phyloP scores from a whole-genome alignment of 2,888 invertebrate species.

The Tetragonisca angustula region DNA sequence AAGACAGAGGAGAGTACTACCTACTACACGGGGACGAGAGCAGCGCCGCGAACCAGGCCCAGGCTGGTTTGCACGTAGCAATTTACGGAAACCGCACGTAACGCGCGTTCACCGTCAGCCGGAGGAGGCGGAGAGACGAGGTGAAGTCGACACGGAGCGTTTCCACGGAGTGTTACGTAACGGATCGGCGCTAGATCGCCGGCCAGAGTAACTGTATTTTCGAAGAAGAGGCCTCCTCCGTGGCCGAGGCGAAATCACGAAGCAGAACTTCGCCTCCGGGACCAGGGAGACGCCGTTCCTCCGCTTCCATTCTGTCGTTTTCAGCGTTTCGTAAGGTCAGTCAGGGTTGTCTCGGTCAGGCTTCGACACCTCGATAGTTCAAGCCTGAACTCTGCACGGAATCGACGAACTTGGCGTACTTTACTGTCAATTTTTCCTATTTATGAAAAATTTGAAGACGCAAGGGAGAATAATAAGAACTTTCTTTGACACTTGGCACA shows the following conservation, averaged over 20 bases:
- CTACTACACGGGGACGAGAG: conserved; percentile 17
- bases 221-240: conserved; percentile 62
- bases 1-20: conserved; percentile 17
- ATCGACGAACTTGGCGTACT: neutral
- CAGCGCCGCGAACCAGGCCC: conserved; percentile 36
- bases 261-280: conserved; percentile 58
- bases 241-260: conserved; percentile 58
- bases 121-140: conserved; percentile 43
- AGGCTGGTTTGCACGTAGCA: conserved; percentile 75
- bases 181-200: conserved; percentile 74
- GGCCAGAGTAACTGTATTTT: conserved; percentile 73
- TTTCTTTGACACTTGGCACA: too few species aligned
- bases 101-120: conserved; percentile 68
- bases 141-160: conserved; percentile 63
- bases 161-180: conserved; percentile 76
- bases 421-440: neutral
- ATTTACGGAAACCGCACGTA: conserved; percentile 81
- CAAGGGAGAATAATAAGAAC: too few species aligned
- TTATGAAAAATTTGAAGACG: too few species aligned
- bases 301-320: conserved; percentile 11
- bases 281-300: conserved; percentile 27
- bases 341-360: neutral
- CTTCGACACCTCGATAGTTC: neutral
- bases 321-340: neutral
- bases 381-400: neutral